phyloP scores from a whole-genome alignment of 2,797 vertebrate species.

The Tangara arthus region DNA sequence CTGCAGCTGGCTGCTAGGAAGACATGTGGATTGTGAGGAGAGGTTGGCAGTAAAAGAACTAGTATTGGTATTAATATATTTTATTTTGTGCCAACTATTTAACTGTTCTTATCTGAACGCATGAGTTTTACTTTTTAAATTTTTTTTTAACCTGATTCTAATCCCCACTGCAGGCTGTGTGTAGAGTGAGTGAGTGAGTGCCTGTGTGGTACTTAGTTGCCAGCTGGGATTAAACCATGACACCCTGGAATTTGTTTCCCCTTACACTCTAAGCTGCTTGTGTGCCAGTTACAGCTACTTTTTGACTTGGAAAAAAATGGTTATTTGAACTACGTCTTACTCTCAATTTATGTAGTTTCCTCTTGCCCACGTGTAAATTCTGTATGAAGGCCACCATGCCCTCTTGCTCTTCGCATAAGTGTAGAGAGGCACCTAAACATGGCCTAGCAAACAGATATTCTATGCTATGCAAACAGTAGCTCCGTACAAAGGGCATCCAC shows the following conservation, averaged over 20 bases:
- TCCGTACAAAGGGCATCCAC: slow-evolving; percentile 41
- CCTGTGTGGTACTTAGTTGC: neutral
- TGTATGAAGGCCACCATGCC: neutral
- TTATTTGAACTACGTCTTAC: neutral
- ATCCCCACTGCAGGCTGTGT: neutral
- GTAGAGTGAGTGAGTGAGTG: neutral
- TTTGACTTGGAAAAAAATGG: neutral
- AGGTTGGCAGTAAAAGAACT: neutral
- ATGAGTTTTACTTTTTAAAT: neutral
- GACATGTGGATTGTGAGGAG: neutral
- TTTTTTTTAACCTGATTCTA: neutral
- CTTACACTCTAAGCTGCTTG: neutral
- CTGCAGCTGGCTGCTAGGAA: neutral
- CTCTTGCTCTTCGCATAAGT: neutral
- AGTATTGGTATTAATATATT: neutral
- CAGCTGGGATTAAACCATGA: neutral
- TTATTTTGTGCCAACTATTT: neutral
- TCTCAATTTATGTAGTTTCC: neutral
- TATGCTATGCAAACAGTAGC: slow-evolving; percentile 54
- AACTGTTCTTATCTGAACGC: neutral
- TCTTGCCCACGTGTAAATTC: neutral
- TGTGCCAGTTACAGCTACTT: neutral
- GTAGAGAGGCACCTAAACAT: neutral
- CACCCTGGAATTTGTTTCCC: neutral
- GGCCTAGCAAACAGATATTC: slow-evolving; percentile 54